A percentile compares a stretch with the other conserved stretches of the same genome.
Conservation (phyloP, 2,113 vertebrate genomes). For the Onychostoma macrolepis region DNA sequence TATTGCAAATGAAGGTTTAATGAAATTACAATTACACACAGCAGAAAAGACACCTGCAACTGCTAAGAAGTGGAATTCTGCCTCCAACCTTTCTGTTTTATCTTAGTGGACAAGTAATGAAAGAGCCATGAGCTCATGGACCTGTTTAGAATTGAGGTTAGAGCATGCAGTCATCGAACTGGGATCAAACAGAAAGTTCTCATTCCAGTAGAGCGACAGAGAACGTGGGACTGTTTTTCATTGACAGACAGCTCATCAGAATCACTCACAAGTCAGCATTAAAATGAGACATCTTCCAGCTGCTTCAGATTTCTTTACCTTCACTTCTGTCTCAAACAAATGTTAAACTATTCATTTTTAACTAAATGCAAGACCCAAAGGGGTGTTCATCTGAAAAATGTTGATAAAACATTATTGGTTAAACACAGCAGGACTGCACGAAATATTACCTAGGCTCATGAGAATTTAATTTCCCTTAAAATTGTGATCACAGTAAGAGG, state of each 20-base stretch:
- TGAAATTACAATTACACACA: neutral
- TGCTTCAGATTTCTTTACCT: neutral
- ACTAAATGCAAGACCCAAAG: neutral
- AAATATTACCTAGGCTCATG: neutral
- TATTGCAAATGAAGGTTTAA: neutral
- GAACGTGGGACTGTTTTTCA: slow-evolving; percentile 72
- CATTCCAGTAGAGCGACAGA: neutral
- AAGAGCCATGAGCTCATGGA: slow-evolving; percentile 74
- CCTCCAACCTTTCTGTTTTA: slow-evolving; percentile 62
- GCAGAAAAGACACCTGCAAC: slow-evolving; percentile 33
- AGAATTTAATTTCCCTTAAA: neutral
- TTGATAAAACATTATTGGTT: neutral
- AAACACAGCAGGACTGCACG: neutral
- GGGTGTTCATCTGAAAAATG: neutral
- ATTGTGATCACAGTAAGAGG: neutral
- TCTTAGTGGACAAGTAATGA: slow-evolving; percentile 81
- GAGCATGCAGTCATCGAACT: slow-evolving; percentile 39
- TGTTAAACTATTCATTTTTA: neutral
- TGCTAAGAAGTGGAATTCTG: neutral
- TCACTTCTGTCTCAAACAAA: neutral
- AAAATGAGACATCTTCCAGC: neutral
- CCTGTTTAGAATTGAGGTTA: slow-evolving; percentile 80
- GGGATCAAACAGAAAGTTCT: neutral
- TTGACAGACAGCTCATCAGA: neutral
- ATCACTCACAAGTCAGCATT: neutral